Conservation (phyloP, 2,888 invertebrate species). For the Megastigmus dorsalis region DNA sequence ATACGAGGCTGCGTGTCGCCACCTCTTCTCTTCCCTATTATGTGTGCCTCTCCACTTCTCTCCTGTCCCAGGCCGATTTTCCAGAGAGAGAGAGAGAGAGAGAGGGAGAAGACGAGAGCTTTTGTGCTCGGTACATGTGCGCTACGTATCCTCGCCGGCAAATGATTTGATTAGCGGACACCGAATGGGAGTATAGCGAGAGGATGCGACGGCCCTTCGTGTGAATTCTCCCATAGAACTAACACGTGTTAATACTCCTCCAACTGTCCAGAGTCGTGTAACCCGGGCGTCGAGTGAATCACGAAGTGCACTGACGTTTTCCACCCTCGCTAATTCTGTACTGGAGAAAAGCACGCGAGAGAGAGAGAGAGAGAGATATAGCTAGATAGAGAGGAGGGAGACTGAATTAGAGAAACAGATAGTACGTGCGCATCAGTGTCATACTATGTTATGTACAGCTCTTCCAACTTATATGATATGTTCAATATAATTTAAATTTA, state of each 20-base stretch:
- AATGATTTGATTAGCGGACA: conserved; percentile 66
- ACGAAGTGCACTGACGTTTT: conserved; percentile 49
- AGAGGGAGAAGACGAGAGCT: conserved; percentile 2
- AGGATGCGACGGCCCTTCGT: conserved; percentile 63
- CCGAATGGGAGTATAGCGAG: conserved; percentile 42
- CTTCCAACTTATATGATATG: background rate
- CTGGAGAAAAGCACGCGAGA: background rate
- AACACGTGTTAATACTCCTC: conserved; percentile 63
- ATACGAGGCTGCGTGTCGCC: conserved; percentile 34
- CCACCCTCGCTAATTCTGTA: conserved; percentile 34
- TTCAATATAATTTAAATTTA: too few relatives aligned
- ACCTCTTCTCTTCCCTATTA: conserved; percentile 27
- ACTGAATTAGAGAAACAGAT: background rate
- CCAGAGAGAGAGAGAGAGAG: background rate
- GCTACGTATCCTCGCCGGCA: conserved; percentile 47
- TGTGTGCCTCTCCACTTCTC: background rate
- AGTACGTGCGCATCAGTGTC: background rate
- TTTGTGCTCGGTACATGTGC: background rate
- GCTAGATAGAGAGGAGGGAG: background rate
- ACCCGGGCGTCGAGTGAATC: conserved; percentile 22
- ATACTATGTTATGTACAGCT: background rate
- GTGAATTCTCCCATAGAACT: conserved; percentile 67
- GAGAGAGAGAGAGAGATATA: background rate
- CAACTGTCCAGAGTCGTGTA: conserved; percentile 9
- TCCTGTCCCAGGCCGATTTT: conserved; percentile 5